Percentiles rank a stretch among this genome's conserved stretches.
Evolutionary conservation across 1,140 invertebrate genomes (phyloP).

Genomic region (Orchestia grillus): DNA sequence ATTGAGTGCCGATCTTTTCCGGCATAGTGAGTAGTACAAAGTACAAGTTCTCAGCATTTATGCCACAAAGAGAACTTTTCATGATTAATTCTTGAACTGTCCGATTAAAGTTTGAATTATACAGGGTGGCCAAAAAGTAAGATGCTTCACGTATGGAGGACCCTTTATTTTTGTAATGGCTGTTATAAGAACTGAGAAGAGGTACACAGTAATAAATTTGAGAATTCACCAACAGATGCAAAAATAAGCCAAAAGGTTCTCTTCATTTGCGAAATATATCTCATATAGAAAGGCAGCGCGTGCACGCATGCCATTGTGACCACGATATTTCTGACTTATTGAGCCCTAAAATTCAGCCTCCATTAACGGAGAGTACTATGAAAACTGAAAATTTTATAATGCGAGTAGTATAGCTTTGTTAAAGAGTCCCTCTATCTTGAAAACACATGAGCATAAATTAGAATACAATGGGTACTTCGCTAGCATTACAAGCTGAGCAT

Average conservation of each 20-base stretch:
- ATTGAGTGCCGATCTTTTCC: not conserved
- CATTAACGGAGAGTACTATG: no score
- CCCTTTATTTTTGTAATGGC: not conserved
- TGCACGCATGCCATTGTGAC: not conserved
- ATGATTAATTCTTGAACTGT: not conserved
- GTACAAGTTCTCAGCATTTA: not conserved
- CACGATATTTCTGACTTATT: not conserved
- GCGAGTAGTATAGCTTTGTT: not conserved
- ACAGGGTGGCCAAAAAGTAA: no score
- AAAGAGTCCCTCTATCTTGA: not conserved
- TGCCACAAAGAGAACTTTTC: not conserved
- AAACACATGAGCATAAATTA: conserved; percentile 12
- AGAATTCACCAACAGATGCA: not conserved
- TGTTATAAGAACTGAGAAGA: not conserved
- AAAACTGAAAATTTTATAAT: not conserved
- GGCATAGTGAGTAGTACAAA: not conserved
- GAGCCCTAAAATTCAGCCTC: not conserved
- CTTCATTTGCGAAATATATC: not conserved
- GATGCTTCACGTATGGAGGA: no score
- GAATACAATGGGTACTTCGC: not conserved
- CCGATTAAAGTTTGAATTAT: not conserved
- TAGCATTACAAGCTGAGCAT: not conserved
- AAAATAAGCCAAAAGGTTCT: not conserved
- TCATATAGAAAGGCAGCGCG: no score
- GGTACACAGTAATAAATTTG: not conserved